Conservation (phyloP, 2,888 invertebrate species). For the Agonopterix arenella region DNA sequence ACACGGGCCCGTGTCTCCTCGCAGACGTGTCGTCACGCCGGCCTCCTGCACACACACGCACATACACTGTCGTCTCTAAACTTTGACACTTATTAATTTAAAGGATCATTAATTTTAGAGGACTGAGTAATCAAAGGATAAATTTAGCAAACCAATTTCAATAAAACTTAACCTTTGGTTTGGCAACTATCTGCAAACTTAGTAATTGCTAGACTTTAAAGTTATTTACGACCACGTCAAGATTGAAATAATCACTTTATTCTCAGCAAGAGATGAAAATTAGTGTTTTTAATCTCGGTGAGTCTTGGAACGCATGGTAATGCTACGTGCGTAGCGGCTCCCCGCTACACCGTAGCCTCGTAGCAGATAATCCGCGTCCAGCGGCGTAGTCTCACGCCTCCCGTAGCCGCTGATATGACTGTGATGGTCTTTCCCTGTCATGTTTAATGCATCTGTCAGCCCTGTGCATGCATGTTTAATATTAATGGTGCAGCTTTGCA, state of each 20-base stretch:
- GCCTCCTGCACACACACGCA: slow-evolving; percentile 31
- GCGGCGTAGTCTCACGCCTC: slow-evolving; percentile 63
- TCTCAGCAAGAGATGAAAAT: too few relatives aligned
- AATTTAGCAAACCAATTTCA: slow-evolving; percentile 20
- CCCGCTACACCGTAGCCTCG: slow-evolving; percentile 61
- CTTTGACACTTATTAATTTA: slow-evolving; percentile 72
- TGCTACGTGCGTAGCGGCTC: slow-evolving; percentile 39
- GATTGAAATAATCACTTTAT: too few relatives aligned
- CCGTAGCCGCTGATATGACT: slow-evolving; percentile 48
- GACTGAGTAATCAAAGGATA: slow-evolving; percentile 35
- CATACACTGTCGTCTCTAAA: slow-evolving; percentile 27
- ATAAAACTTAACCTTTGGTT: slow-evolving; percentile 7
- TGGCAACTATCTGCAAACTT: neutral
- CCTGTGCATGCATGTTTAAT: slow-evolving; percentile 45
- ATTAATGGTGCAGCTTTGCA: slow-evolving; percentile 39
- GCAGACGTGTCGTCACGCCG: slow-evolving; percentile 32
- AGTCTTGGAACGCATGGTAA: slow-evolving; percentile 23
- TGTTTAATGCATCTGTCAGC: slow-evolving; percentile 61
- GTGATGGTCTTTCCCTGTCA: slow-evolving; percentile 63
- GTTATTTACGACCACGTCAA: too few relatives aligned
- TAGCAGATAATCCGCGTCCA: slow-evolving; percentile 66
- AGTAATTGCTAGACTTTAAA: neutral
- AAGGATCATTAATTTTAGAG: slow-evolving; percentile 63
- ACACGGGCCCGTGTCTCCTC: slow-evolving; percentile 73
- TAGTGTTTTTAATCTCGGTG: slow-evolving; percentile 10